Evolutionary conservation across 1,140 invertebrate genomes (phyloP).

Genomic region (Bombus fervidus): DNA sequence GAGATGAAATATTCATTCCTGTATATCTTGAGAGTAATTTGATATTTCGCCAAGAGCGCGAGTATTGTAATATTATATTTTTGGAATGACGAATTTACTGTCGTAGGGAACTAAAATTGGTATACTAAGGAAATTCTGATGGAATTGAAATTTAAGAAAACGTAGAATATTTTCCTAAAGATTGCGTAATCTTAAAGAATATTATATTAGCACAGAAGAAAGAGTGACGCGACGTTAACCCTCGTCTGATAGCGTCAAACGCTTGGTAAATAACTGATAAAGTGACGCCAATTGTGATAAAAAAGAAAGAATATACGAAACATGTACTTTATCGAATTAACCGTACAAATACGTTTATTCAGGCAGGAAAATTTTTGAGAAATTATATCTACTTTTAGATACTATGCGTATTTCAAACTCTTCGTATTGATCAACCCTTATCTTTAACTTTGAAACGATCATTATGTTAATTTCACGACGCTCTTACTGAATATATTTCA

Average conservation of each 20-base stretch:
- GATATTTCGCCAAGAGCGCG: neutral
- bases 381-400: too few relatives aligned
- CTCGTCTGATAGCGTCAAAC: constrained; percentile 1
- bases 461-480: too few relatives aligned
- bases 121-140: neutral
- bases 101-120: neutral
- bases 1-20: too few relatives aligned
- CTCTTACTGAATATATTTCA: too few relatives aligned
- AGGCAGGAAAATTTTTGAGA: too few relatives aligned
- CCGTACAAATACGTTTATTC: neutral
- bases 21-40: neutral
- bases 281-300: neutral
- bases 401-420: too few relatives aligned
- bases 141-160: neutral
- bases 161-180: neutral
- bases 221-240: neutral
- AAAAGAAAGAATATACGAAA: neutral
- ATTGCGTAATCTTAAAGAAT: neutral
- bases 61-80: neutral
- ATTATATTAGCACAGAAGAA: neutral
- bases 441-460: too few relatives aligned
- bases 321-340: neutral
- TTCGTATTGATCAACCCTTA: too few relatives aligned
- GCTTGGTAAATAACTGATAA: constrained; percentile 24
- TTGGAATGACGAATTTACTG: neutral